Base-by-base conservation (phyloP, 2,888 invertebrate species). In the Falcaria lacertinaria region DNA sequence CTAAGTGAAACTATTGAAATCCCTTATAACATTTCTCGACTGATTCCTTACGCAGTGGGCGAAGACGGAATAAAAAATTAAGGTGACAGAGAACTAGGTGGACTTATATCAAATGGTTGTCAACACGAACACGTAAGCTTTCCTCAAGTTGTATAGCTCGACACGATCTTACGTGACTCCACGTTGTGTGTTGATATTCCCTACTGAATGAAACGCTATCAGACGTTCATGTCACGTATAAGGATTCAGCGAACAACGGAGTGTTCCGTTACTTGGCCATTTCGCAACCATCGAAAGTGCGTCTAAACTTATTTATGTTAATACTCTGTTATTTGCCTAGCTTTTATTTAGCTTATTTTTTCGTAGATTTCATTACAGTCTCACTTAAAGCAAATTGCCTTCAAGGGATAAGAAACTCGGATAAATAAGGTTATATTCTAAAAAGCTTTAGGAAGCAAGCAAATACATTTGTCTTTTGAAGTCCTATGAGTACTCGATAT, bases 251-350 rank as follows among this genome's bases (percentile, higher is more conserved):
- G 19, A 34, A 33, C 19, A 40, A 19, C 34, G 40, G 34, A 33
- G 34, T 33, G 34, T 34, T 41, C 40, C 39, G 40, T 34, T 39
- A 38, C 38, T 46, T 32, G 41, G 15, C 42, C 37, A 33, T 34
- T 42, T 39, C 14, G 13, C 14, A 38, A 16, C 25, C 22, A 40
- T 43, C 32, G 43, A 14, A 34, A 46, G 46, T 43, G 41, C 38
- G 34, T 46, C 43, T 34, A 40, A 34, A 43, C 38, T 33, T 43
- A 42, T 43, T 33, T 22, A 33, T 37, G 37, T 37, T 37, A 37
- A 37, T 37, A 37, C 33, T 22, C 33, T 34, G 37, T 25, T 33
- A 32, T 33, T 22, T 38, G 15, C 34, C 37, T 38, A 33, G 19
- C 19, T 36, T 35, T 16, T 15, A 19, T 22, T 37, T n/a, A 22